phyloP scores from a whole-genome alignment of 2,797 vertebrate species.

The Valencia hispanica region DNA sequence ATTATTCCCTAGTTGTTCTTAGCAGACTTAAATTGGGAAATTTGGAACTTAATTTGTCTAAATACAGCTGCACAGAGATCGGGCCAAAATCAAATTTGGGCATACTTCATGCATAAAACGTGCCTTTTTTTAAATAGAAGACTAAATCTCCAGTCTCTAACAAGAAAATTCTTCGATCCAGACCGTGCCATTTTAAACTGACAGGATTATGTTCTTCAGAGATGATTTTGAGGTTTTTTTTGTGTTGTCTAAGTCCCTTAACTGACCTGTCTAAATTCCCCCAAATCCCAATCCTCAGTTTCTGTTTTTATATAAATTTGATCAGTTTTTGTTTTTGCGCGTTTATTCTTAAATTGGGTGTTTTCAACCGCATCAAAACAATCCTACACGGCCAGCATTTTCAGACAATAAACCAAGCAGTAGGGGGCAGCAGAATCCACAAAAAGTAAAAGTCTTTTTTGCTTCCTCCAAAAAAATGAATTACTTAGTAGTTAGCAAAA shows the following conservation, averaged over 20 bases:
- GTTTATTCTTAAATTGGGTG: background rate
- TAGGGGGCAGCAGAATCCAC: background rate
- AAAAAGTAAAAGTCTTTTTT: background rate
- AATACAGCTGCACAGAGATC: background rate
- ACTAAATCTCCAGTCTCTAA: background rate
- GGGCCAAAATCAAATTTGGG: background rate
- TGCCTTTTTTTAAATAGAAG: background rate
- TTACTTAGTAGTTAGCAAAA: background rate
- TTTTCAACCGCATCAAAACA: background rate
- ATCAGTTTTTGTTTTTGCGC: background rate
- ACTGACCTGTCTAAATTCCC: background rate
- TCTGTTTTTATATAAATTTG: background rate
- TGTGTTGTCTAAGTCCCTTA: background rate
- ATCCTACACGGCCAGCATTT: background rate
- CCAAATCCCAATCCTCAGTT: background rate
- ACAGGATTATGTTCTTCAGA: background rate
- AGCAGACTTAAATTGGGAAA: too few species aligned
- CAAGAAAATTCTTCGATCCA: background rate
- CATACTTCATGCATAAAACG: background rate
- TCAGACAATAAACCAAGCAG: background rate
- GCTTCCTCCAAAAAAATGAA: background rate
- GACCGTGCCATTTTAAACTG: background rate
- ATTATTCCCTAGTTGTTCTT: background rate
- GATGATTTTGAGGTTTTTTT: background rate
- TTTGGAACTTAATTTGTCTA: too few species aligned